A percentile compares a stretch with the other conserved stretches of the same genome.
phyloP scores from a whole-genome alignment of 2,888 invertebrate genomes.

The Chymomyza amoena region DNA sequence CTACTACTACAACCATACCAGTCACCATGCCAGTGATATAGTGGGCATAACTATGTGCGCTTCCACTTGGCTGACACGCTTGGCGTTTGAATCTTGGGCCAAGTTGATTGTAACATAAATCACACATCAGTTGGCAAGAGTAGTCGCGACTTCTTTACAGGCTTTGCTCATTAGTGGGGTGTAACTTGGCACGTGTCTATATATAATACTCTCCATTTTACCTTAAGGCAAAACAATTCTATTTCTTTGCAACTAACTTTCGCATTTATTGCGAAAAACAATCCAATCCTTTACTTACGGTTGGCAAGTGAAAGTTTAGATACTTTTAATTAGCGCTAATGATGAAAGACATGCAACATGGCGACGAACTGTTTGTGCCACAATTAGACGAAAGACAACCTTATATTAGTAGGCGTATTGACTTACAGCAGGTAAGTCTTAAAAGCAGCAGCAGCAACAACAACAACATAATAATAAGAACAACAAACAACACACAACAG shows the following conservation, averaged over 20 bases:
- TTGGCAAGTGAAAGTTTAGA: conserved; percentile 65
- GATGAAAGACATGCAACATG: conserved; percentile 53
- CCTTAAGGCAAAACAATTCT: not conserved
- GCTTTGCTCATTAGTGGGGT: not conserved
- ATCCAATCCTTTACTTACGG: conserved; percentile 1
- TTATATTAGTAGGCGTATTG: conserved; percentile 37
- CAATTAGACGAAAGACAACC: not conserved
- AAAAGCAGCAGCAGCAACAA: conserved; percentile 36
- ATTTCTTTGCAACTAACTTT: not conserved
- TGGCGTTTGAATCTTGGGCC: conserved; percentile 41
- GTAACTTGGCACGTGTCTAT: conserved; percentile 5
- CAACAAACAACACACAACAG: conserved; percentile 4
- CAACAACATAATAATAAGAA: not conserved
- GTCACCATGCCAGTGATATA: conserved; percentile 19
- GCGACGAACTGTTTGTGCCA: conserved; percentile 2
- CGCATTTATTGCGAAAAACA: not conserved
- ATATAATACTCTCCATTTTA: not conserved
- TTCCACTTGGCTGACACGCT: conserved; percentile 54
- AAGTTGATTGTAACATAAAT: conserved; percentile 55
- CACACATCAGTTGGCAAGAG: conserved; percentile 55
- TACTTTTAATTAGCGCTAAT: conserved; percentile 71
- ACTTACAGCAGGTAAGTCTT: conserved; percentile 42
- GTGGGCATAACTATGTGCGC: conserved; percentile 24
- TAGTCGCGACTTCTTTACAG: not conserved
- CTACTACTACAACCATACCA: conserved; percentile 4